A percentile compares a stretch with the other conserved stretches of the same genome.
Evolutionary conservation across 2,888 invertebrate species (phyloP).

Genomic region (Clostera curtula): DNA sequence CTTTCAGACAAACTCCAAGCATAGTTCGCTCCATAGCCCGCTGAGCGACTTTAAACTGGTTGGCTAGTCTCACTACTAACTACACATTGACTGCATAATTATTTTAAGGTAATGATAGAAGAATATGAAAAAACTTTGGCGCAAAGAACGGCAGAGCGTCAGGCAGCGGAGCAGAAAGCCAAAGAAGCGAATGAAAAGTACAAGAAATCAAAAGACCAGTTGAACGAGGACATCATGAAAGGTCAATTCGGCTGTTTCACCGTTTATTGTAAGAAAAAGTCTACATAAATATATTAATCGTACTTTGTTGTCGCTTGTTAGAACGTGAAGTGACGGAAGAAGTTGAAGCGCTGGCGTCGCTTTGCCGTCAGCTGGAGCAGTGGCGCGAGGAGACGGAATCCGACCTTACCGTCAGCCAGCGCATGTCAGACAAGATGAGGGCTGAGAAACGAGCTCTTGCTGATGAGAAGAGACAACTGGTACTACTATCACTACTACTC

Average conservation of each 20-base stretch:
- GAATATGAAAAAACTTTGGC: conserved; percentile 71
- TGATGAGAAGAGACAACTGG: conserved; percentile 75
- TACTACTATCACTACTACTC: no score
- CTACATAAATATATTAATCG: neutral
- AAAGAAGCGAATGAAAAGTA: conserved; percentile 58
- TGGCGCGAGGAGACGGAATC: conserved; percentile 80
- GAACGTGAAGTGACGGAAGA: conserved; percentile 74
- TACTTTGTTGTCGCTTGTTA: conserved; percentile 15
- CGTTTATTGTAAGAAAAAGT: neutral
- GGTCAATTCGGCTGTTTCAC: conserved; percentile 39
- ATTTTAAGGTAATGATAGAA: conserved; percentile 57
- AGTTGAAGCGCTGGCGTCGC: conserved; percentile 70
- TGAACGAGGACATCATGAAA: conserved; percentile 55
- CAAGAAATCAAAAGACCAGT: conserved; percentile 56
- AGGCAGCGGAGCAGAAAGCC: conserved; percentile 66
- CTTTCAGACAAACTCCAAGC: no score
- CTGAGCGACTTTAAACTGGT: no score
- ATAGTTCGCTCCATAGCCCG: no score
- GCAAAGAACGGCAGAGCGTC: conserved; percentile 63
- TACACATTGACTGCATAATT: no score
- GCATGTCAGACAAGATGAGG: conserved; percentile 78
- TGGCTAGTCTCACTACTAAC: no score
- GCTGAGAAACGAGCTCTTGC: conserved; percentile 70
- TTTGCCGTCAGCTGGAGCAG: conserved; percentile 73
- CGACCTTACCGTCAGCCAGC: conserved; percentile 76